Percentiles rank a stretch among this genome's conserved stretches.
phyloP scores from a whole-genome alignment of 2,797 vertebrate genomes.

The Catostomus latipinnis region DNA sequence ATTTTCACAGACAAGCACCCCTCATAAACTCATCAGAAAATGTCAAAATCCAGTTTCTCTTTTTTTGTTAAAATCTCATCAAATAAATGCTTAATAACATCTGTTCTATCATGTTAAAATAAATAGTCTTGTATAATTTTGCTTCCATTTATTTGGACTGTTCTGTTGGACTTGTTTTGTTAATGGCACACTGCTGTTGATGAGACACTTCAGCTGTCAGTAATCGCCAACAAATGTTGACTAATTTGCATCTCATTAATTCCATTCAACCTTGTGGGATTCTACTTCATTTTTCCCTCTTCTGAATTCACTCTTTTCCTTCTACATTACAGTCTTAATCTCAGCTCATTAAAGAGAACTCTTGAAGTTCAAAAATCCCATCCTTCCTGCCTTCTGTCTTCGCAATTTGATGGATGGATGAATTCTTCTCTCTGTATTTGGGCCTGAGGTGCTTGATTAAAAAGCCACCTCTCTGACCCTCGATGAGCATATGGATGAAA shows the following conservation, averaged over 20 bases:
- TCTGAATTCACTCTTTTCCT: constrained; percentile 53
- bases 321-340: constrained; percentile 65
- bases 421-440: constrained; percentile 57
- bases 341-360: constrained; percentile 71
- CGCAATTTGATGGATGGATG: constrained; percentile 28
- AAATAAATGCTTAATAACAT: too few relatives aligned
- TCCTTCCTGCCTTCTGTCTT: constrained; percentile 46
- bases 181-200: constrained; percentile 55
- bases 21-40: too few relatives aligned
- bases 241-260: background rate
- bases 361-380: constrained; percentile 64
- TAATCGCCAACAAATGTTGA: constrained; percentile 6
- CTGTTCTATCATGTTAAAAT: too few relatives aligned
- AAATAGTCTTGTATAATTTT: background rate
- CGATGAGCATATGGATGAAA: constrained; percentile 83
- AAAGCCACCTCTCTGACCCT: constrained; percentile 76
- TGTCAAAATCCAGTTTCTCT: too few relatives aligned
- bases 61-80: too few relatives aligned
- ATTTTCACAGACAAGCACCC: too few relatives aligned
- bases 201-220: constrained; percentile 30
- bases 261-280: background rate
- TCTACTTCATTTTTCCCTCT: constrained; percentile 43
- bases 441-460: constrained; percentile 78
- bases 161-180: too few relatives aligned
- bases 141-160: too few relatives aligned